Evolutionary conservation across 2,888 invertebrate genomes (phyloP).

Genomic region (Orthosia gracilis): DNA sequence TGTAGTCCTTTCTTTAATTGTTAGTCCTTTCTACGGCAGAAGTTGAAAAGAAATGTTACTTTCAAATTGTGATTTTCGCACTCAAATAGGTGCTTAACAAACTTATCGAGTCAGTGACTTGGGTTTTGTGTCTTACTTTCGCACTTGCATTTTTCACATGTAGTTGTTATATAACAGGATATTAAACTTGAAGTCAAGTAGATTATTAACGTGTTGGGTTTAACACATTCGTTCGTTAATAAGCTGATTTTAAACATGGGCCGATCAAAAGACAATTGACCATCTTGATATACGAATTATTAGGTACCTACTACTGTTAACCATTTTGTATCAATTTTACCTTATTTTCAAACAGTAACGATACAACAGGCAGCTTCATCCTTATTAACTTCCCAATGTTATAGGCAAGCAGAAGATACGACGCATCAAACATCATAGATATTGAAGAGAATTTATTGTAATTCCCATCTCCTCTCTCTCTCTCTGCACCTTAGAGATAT

Average conservation of each 20-base stretch:
- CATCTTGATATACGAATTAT: background rate
- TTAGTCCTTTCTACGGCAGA: conserved; percentile 28
- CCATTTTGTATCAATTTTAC: too few relatives aligned
- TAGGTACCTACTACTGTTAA: too few relatives aligned
- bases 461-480: background rate
- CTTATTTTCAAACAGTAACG: too few relatives aligned
- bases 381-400: background rate
- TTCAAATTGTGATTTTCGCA: conserved; percentile 14
- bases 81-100: background rate
- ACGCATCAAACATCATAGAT: background rate
- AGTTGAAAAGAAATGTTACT: conserved; percentile 11
- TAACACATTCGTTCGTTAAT: background rate
- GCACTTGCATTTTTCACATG: conserved; percentile 28
- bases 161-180: background rate
- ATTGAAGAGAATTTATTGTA: background rate
- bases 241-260: background rate
- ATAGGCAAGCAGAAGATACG: background rate
- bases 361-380: too few relatives aligned
- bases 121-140: conserved; percentile 7
- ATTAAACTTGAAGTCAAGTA: background rate
- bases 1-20: conserved; percentile 6
- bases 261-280: background rate
- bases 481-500: too few relatives aligned
- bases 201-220: background rate
- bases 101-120: background rate